These are phyloP conservation scores for Oreochromis mossambicus DNA, from an alignment of 2,797 vertebrate species.

Conservation along the genomic window DNA sequence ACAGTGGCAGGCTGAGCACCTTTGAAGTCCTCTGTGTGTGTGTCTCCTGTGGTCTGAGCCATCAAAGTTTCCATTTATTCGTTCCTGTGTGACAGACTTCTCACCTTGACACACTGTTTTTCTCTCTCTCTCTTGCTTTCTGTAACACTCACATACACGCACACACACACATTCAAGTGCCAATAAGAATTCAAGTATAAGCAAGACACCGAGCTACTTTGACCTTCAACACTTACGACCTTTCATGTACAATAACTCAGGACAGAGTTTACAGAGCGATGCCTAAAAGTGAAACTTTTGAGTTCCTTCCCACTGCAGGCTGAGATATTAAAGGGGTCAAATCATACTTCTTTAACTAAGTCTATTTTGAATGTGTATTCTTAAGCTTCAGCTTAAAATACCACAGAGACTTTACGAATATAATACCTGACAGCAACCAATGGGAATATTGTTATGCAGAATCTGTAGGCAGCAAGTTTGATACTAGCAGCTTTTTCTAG, in stretches of 20 bases:
- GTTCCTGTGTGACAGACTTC: slow-evolving; percentile 53
- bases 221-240: slow-evolving; percentile 35
- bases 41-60: slow-evolving; percentile 58
- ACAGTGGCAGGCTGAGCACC: slow-evolving; percentile 9
- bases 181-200: slow-evolving; percentile 28
- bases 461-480: background rate
- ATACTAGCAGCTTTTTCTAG: background rate
- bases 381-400: background rate
- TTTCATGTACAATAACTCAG: background rate
- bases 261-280: background rate
- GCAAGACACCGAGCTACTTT: background rate
- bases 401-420: rapidly evolving
- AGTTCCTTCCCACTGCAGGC: background rate
- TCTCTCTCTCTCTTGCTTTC: background rate
- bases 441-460: background rate
- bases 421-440: background rate
- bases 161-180: background rate
- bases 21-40: slow-evolving; percentile 53
- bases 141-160: background rate
- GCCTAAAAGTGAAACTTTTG: slow-evolving; percentile 3
- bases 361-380: background rate
- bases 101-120: slow-evolving; percentile 22
- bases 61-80: slow-evolving; percentile 67
- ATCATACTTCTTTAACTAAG: background rate
- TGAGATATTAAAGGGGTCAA: background rate